These are phyloP conservation scores for Notothenia rossii DNA, from an alignment of 2,113 vertebrate genomes.

Conservation along the genomic window DNA sequence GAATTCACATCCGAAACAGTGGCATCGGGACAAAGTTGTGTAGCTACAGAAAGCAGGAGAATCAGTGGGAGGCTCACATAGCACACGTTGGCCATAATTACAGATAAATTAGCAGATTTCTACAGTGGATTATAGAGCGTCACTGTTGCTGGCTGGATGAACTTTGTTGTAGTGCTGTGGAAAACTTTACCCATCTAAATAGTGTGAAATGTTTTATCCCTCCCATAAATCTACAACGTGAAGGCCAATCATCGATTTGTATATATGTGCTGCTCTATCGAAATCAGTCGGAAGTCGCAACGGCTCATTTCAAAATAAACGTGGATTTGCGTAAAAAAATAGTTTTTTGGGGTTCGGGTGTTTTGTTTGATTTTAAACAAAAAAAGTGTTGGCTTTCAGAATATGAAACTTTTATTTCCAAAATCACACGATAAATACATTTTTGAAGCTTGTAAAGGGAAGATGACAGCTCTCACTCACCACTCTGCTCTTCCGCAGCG, in stretches of 20 bases:
- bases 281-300: too few relatives aligned
- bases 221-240: conserved; percentile 3
- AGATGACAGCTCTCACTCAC: too few relatives aligned
- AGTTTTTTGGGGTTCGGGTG: too few relatives aligned
- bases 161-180: conserved; percentile 6
- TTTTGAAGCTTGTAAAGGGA: too few relatives aligned
- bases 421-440: too few relatives aligned
- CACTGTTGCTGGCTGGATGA: conserved; percentile 17
- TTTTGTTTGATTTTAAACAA: too few relatives aligned
- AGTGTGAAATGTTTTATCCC: conserved; percentile 1
- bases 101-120: conserved; percentile 23
- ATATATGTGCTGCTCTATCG: not conserved
- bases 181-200: conserved; percentile 15
- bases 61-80: conserved; percentile 21
- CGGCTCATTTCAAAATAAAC: too few relatives aligned
- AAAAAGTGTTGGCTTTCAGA: too few relatives aligned
- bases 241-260: conserved; percentile 6
- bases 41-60: conserved; percentile 9
- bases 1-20: conserved; percentile 6
- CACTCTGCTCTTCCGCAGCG: too few relatives aligned
- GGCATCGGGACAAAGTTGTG: not conserved
- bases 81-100: conserved; percentile 38
- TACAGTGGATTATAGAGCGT: conserved; percentile 1
- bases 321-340: too few relatives aligned
- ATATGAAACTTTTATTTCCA: too few relatives aligned